Percentiles rank a stretch among this genome's conserved stretches.
These are phyloP conservation scores for Tipula vernalis DNA, from an alignment of 2,888 invertebrate genomes.

Conservation along the genomic window DNA sequence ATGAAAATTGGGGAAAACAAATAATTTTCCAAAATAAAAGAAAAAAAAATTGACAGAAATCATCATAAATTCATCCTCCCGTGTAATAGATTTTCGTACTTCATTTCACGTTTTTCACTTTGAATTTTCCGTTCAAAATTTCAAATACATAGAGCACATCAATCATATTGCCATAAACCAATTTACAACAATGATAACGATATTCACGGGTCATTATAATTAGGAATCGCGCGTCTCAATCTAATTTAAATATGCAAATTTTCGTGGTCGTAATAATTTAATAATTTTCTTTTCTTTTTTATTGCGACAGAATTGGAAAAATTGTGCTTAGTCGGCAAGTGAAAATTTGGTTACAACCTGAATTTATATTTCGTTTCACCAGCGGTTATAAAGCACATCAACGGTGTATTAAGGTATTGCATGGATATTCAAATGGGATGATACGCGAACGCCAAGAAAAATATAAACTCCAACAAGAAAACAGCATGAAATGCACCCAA, in stretches of 20 bases:
- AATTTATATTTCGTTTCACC: conserved; percentile 46
- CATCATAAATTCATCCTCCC: neutral
- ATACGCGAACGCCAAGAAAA: conserved; percentile 38
- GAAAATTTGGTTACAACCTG: conserved; percentile 48
- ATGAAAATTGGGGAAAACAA: neutral
- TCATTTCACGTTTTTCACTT: neutral
- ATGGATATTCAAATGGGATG: conserved; percentile 38
- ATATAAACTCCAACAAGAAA: conserved; percentile 24
- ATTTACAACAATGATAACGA: neutral
- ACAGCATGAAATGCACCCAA: neutral
- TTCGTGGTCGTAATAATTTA: neutral
- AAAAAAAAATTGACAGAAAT: neutral
- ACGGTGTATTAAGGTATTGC: conserved; percentile 35
- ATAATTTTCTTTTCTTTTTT: conserved; percentile 13
- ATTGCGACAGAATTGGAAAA: conserved; percentile 35
- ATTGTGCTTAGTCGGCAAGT: conserved; percentile 41
- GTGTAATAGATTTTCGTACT: neutral
- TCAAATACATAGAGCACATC: neutral
- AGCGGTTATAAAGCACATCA: conserved; percentile 42
- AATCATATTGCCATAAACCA: neutral
- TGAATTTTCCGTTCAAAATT: neutral
- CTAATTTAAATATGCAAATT: neutral
- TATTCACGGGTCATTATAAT: neutral
- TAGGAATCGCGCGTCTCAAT: neutral
- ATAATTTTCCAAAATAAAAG: too few species aligned